Base-by-base conservation (phyloP, 2,113 vertebrate genomes). In the Oreochromis niloticus region DNA sequence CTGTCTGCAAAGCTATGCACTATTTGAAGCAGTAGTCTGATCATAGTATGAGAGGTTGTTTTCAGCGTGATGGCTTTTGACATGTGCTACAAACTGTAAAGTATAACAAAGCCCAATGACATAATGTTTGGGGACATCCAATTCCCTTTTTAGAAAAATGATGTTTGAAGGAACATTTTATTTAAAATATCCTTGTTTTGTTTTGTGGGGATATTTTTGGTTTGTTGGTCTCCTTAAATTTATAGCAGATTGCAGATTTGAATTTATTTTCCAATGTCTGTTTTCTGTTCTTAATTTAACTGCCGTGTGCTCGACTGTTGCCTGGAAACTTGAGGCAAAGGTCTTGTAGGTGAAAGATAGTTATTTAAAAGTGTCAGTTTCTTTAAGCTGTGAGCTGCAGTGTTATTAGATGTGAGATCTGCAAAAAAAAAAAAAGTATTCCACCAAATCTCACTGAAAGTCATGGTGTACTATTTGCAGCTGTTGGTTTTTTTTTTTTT, bases 21-120 rank as follows among this genome's bases (percentile, higher is more conserved):
- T 71, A 54, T 93, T 84, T 93, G 81, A 89, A 89, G 85, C 83
- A 2, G 34, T 17, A 71, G 80, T 61, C 84, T 88, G 63, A 88
- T 55, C 19, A 1, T 36, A 54, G 71, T 41, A 39, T 78, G 43
- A 78, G 24, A 78, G 43, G 73, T 52, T 52, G 34, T 34, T 78
- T 78, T 78, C 46, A 78, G 27, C 46, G 39, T 48, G 30, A 50
- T 66, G 80, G 27, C 82, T 78, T 79, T 75, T 86, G 57, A 61
- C 84, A 63, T 87, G 27, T 78, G 73, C 43, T 87, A 8, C 63
- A 80, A 81, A 61, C 39, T 91, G 30, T 41, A 30, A 85, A 80
- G 8, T 66, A 57, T 68, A 55, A 78, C 32, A 56, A 63, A 19
- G 52, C 24, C 43, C 14, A 7, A 30, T 43, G 17, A 36, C 16